Conservation (phyloP, 2,888 invertebrate genomes). For the Chirona hameri region DNA sequence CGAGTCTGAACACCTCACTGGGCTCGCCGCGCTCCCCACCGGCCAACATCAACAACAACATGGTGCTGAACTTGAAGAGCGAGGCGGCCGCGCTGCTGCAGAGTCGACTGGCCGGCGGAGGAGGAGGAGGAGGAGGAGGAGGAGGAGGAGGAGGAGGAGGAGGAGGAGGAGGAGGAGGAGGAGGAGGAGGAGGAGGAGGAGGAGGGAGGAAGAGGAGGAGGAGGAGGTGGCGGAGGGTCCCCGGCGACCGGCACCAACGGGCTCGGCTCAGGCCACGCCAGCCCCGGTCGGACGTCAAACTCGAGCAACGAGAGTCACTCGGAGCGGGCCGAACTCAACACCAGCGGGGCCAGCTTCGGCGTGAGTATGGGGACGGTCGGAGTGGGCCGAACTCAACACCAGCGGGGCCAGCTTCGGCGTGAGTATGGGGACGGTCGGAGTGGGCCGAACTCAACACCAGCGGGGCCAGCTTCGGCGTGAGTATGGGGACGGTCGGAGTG, state of each 20-base stretch:
- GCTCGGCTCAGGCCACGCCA: not conserved
- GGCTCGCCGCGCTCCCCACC: not conserved
- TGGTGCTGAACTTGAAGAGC: not conserved
- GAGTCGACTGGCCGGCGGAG: not conserved
- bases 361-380: not conserved
- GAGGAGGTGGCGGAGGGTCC: not conserved
- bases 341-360: not conserved
- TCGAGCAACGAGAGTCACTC: constrained; percentile 13
- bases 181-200: no score
- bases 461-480: no score
- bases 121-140: no score
- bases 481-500: no score
- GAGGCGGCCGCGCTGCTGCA: not conserved
- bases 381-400: no score
- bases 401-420: not conserved
- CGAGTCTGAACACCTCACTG: not conserved
- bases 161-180: no score
- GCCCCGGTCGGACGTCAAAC: not conserved
- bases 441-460: no score
- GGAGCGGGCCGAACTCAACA: not conserved
- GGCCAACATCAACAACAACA: constrained; percentile 26
- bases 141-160: no score
- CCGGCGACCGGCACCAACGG: not conserved
- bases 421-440: not conserved
- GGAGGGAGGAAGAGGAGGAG: not conserved